phyloP scores from a whole-genome alignment of 2,797 vertebrate species.

The Tachyglossus aculeatus region DNA sequence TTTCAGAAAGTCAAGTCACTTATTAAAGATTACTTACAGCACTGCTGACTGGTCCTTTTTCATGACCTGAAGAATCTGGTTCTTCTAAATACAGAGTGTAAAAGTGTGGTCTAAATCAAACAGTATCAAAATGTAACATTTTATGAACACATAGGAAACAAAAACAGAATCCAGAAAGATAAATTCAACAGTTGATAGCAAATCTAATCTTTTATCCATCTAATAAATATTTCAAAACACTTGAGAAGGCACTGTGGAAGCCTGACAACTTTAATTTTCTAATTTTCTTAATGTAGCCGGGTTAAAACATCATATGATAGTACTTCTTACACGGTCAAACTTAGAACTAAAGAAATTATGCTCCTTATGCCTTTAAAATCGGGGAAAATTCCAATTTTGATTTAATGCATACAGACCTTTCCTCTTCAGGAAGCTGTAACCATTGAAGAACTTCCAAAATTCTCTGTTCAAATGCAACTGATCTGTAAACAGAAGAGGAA shows the following conservation, averaged over 20 bases:
- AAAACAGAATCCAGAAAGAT: constrained; percentile 65
- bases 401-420: constrained; percentile 78
- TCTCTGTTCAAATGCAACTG: constrained; percentile 81
- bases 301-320: too few relatives aligned
- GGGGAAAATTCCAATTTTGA: background rate
- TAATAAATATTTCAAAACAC: constrained; percentile 1
- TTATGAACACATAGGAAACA: constrained; percentile 76
- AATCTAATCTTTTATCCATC: constrained; percentile 11
- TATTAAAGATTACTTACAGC: constrained; percentile 81
- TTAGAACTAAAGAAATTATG: too few relatives aligned
- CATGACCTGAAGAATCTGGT: constrained; percentile 93
- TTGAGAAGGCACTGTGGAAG: constrained; percentile 10
- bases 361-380: constrained; percentile 1
- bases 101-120: constrained; percentile 95
- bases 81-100: constrained; percentile 97
- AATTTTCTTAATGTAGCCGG: too few relatives aligned
- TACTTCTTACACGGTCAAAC: too few relatives aligned
- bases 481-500: constrained; percentile 69
- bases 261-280: too few relatives aligned
- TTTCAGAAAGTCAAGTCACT: background rate
- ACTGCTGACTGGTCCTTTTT: constrained; percentile 87
- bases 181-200: constrained; percentile 64
- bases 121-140: constrained; percentile 83
- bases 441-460: constrained; percentile 82
- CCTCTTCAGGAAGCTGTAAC: constrained; percentile 81